phyloP scores from a whole-genome alignment of 35 echinoderm and acorn worm species.

The Heliocidaris erythrogramma region DNA sequence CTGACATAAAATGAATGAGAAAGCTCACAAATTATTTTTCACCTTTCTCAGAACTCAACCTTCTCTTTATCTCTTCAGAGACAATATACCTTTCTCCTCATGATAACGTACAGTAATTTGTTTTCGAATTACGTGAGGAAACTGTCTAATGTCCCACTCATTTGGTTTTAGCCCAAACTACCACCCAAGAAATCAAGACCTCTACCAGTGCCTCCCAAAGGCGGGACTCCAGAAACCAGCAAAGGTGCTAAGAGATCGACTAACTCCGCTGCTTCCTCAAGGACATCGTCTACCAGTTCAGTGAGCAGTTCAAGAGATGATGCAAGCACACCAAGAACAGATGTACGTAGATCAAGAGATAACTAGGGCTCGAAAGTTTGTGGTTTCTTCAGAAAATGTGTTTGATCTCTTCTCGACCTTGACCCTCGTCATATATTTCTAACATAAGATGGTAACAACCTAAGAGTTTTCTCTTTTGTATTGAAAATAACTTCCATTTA shows the following conservation, averaged over 20 bases:
- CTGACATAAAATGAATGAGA: no score
- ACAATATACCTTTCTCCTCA: no score
- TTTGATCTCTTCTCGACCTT: no score
- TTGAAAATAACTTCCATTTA: no score
- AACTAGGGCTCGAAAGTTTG: no score
- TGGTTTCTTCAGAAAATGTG: no score
- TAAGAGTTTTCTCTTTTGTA: neutral
- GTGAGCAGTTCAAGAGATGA: slow-evolving; percentile 93
- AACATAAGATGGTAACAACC: neutral
- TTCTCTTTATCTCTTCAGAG: no score
- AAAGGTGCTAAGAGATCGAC: slow-evolving; percentile 67
- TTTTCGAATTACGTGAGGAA: neutral
- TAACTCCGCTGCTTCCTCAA: slow-evolving; percentile 52
- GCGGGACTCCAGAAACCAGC: slow-evolving; percentile 81
- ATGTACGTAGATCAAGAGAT: neutral
- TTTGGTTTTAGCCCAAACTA: neutral
- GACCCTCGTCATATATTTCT: neutral
- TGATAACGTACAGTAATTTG: no score
- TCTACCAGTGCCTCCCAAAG: slow-evolving; percentile 83
- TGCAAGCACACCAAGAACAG: slow-evolving; percentile 68
- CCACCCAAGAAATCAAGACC: slow-evolving; percentile 72
- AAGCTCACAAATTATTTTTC: no score
- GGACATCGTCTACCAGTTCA: slow-evolving; percentile 76
- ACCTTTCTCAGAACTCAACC: no score
- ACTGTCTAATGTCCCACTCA: neutral